A percentile compares a stretch with the other conserved stretches of the same genome.
phyloP scores from a whole-genome alignment of 2,888 invertebrate genomes.

The Iselma pallidipennis region DNA sequence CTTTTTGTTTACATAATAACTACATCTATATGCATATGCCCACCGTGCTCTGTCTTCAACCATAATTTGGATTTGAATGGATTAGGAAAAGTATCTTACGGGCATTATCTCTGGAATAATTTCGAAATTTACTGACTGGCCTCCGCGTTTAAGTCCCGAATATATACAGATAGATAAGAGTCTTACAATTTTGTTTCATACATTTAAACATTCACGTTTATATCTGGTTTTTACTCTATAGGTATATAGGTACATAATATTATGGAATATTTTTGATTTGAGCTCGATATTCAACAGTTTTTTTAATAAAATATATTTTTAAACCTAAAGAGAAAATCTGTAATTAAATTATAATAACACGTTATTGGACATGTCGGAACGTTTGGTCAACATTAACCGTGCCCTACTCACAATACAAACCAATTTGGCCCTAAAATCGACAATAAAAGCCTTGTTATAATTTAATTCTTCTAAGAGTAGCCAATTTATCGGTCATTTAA shows the following conservation, averaged over 20 bases:
- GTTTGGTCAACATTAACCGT: background rate
- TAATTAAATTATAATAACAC: no score
- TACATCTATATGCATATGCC: slow-evolving; percentile 39
- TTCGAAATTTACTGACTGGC: slow-evolving; percentile 1
- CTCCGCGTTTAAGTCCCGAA: background rate
- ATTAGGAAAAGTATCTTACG: slow-evolving; percentile 20
- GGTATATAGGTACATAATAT: no score
- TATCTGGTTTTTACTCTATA: background rate
- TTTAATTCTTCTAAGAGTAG: slow-evolving; percentile 1
- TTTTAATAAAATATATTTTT: no score
- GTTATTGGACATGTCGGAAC: no score
- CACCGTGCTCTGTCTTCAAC: slow-evolving; percentile 21
- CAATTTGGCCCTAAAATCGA: background rate
- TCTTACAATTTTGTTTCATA: background rate
- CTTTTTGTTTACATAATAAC: slow-evolving; percentile 41
- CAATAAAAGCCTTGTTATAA: background rate
- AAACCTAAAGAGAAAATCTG: no score
- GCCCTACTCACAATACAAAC: background rate
- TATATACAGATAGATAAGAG: background rate
- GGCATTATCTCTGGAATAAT: slow-evolving; percentile 19
- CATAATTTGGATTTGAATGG: slow-evolving; percentile 24
- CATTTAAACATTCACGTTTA: background rate
- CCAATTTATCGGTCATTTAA: slow-evolving; percentile 8
- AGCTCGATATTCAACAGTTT: no score
- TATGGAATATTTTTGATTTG: no score